These are phyloP conservation scores for Vanessa tameamea DNA, from an alignment of 1,140 invertebrate genomes.

Conservation along the genomic window DNA sequence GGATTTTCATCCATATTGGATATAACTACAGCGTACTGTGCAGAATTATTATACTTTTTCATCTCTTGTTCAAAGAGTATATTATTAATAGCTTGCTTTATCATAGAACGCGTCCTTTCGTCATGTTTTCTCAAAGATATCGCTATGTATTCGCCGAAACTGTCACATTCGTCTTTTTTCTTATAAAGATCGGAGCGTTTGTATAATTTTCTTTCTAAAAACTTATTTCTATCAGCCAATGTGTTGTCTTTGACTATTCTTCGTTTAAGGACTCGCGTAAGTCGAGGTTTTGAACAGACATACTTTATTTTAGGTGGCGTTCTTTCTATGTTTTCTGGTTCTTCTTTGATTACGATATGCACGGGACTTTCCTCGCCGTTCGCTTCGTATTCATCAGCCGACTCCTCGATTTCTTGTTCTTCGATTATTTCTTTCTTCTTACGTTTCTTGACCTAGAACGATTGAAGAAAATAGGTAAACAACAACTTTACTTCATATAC, in stretches of 20 bases:
- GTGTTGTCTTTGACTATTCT: constrained; percentile 35
- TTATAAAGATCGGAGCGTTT: constrained; percentile 49
- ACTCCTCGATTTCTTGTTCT: constrained; percentile 34
- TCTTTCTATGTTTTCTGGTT: constrained; percentile 36
- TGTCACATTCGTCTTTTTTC: constrained; percentile 73
- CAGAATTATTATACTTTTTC: constrained; percentile 60
- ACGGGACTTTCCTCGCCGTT: constrained; percentile 17
- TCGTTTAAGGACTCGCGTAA: constrained; percentile 39
- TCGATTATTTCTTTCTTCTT: constrained; percentile 21
- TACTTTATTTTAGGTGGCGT: constrained; percentile 19
- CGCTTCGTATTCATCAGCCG: constrained; percentile 32
- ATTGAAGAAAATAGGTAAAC: background rate
- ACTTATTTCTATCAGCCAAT: constrained; percentile 34
- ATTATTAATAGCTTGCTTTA: constrained; percentile 77
- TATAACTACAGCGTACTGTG: constrained; percentile 51
- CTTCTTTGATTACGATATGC: constrained; percentile 53
- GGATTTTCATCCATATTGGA: constrained; percentile 61
- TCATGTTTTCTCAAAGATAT: constrained; percentile 69
- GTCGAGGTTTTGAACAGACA: constrained; percentile 34
- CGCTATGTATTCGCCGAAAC: constrained; percentile 73
- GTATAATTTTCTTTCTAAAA: constrained; percentile 39
- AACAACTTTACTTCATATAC: no score
- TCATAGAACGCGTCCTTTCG: constrained; percentile 69
- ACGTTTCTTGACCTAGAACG: constrained; percentile 15
- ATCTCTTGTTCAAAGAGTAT: constrained; percentile 74